Evolutionary conservation across 2,888 invertebrate genomes (phyloP).

Genomic region (Thymelicus acteon): DNA sequence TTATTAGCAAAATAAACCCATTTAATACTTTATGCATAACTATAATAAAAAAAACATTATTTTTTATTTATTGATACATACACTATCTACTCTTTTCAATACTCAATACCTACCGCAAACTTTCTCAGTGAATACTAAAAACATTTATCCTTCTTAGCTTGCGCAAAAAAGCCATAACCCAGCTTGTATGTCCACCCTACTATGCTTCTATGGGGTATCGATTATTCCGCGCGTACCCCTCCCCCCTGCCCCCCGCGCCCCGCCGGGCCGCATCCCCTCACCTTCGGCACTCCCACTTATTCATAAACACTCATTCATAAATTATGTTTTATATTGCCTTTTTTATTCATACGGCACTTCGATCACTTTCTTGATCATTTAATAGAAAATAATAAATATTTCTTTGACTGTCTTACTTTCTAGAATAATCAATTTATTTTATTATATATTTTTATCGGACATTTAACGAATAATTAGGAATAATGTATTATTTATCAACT

Average conservation of each 20-base stretch:
- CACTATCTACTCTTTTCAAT: too few relatives aligned
- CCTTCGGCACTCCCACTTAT: constrained; percentile 41
- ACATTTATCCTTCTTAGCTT: constrained; percentile 44
- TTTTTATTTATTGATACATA: too few relatives aligned
- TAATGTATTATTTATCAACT: too few relatives aligned
- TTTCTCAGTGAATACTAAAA: not conserved
- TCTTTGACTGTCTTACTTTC: too few relatives aligned
- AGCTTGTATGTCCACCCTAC: constrained; percentile 74
- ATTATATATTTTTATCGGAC: too few relatives aligned
- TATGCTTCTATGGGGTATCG: constrained; percentile 79
- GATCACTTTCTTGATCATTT: not conserved
- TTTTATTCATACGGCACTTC: constrained; percentile 14
- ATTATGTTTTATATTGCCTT: constrained; percentile 21
- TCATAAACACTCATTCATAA: constrained; percentile 37
- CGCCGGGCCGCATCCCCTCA: constrained; percentile 48
- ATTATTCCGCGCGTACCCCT: constrained; percentile 58
- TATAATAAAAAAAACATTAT: too few relatives aligned
- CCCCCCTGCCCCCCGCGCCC: constrained; percentile 41
- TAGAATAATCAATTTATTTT: too few relatives aligned
- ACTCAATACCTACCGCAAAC: too few relatives aligned
- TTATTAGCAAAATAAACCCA: too few relatives aligned
- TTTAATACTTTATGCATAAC: too few relatives aligned
- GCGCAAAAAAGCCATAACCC: constrained; percentile 64
- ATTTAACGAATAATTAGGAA: too few relatives aligned
- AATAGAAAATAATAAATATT: too few relatives aligned